Evolutionary conservation across 1,140 invertebrate species (phyloP), one percentile per base, ranked within the genome.

Genomic region (Homalodisca vitripennis): DNA sequence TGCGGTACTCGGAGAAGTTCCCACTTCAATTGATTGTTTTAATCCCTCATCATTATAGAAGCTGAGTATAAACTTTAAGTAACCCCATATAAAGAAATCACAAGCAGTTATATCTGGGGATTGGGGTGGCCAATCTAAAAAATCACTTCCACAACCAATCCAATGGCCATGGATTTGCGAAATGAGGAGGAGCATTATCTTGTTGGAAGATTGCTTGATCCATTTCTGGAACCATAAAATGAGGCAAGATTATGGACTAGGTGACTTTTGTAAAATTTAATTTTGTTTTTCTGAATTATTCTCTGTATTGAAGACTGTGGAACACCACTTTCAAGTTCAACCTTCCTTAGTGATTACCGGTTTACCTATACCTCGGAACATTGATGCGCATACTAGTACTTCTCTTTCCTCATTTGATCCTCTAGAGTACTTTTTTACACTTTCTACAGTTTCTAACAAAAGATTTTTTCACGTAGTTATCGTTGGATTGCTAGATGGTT

Each of bases 231-330:
- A 64, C n/a, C 34, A 31, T 3, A 6, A 62, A 62, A 55, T 55
- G 17, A 31, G 30, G 29, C 62, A 64, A 64, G 30, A 64, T 63
- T 10, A 63, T 63, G 27, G 27, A 63, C 60, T 63, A 63, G 27
- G 60, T 63, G 27, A 63, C 60, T 63, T 63, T 53, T 53, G 27
- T 24, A 63, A 63, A 63, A 29, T 63, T 12, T 63, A 63, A 63
- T 63, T 63, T 63, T 63, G 60, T 63, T 63, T 63, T 63, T 63
- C 60, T 63, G 12, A 34, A 63, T 63, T 24, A 63, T 63, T 63
- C 60, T 63, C 26, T 63, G 60, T 63, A 63, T 26, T 24, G 60
- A 63, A 63, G 60, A 63, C 60, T 63, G 12, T 63, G 60, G 60
- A 63, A 63, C 60, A 63, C 31, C 60, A 63, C 10, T 63, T 63